Percentiles rank a stretch among this genome's conserved stretches.
Evolutionary conservation across 2,797 vertebrate species (phyloP).

Genomic region (Glossophaga mutica): DNA sequence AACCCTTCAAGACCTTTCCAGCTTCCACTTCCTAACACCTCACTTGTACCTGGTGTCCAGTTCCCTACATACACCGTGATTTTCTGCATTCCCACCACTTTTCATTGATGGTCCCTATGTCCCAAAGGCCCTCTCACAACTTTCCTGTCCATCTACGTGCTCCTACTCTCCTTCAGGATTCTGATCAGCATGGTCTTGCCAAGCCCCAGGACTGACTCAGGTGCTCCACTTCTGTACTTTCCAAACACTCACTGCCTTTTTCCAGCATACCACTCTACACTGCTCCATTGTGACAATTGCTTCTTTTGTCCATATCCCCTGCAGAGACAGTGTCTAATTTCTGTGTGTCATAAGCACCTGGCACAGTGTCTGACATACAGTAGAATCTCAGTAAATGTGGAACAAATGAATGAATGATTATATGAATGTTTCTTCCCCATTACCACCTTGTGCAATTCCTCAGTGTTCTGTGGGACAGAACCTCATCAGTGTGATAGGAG

Average conservation of each 20-base stretch:
- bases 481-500: not conserved
- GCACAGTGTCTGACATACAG: not conserved
- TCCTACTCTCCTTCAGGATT: not conserved
- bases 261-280: not conserved
- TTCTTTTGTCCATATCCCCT: not conserved
- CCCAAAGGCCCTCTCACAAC: not conserved
- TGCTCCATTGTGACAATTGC: not conserved
- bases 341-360: not conserved
- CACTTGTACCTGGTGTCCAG: not conserved
- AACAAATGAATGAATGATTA: not conserved
- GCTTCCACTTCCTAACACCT: not conserved
- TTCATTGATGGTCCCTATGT: not conserved
- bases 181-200: not conserved
- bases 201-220: not conserved
- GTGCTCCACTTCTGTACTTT: not conserved
- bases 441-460: not conserved
- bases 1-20: not conserved
- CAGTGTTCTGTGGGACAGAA: too few species aligned
- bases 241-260: not conserved
- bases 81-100: not conserved
- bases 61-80: fast-evolving
- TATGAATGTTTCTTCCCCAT: not conserved
- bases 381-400: not conserved
- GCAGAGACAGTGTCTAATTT: not conserved
- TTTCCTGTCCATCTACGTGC: not conserved